Percentiles rank a stretch among this genome's conserved stretches.
Evolutionary conservation across 2,797 vertebrate species (phyloP).

Genomic region (Anomalospiza imberbis): DNA sequence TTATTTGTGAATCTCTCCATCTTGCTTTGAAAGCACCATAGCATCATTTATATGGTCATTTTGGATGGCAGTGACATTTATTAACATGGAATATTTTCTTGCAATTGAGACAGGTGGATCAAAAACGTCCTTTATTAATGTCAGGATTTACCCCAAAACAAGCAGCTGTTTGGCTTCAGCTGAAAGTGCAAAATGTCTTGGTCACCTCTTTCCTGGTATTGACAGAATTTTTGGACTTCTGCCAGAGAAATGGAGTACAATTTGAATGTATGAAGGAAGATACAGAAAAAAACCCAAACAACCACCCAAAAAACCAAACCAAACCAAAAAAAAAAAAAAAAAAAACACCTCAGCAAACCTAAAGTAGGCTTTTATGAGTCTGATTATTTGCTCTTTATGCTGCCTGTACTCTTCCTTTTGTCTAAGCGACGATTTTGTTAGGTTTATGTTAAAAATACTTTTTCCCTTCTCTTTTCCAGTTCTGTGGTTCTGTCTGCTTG

Average conservation of each 20-base stretch:
- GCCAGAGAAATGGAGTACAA: background rate
- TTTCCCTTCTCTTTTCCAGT: background rate
- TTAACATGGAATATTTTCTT: background rate
- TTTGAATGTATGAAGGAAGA: background rate
- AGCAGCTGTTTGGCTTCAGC: slow-evolving; percentile 18
- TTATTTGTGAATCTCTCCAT: background rate
- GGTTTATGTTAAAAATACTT: background rate
- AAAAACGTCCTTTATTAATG: background rate
- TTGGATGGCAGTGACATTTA: background rate
- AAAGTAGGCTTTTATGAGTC: background rate
- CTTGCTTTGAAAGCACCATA: background rate
- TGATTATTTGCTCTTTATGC: background rate
- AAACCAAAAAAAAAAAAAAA: background rate
- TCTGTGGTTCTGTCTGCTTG: background rate
- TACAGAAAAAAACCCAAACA: background rate
- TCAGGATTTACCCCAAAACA: background rate
- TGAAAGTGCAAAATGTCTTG: slow-evolving; percentile 3
- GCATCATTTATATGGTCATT: background rate
- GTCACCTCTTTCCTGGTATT: slow-evolving; percentile 10
- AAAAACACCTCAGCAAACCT: background rate
- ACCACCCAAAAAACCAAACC: background rate
- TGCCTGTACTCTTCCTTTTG: background rate
- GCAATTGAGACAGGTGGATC: background rate
- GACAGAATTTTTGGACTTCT: background rate
- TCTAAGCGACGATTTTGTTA: background rate